Conservation (phyloP, 1,140 invertebrate species). For the Glomeris maerens region DNA sequence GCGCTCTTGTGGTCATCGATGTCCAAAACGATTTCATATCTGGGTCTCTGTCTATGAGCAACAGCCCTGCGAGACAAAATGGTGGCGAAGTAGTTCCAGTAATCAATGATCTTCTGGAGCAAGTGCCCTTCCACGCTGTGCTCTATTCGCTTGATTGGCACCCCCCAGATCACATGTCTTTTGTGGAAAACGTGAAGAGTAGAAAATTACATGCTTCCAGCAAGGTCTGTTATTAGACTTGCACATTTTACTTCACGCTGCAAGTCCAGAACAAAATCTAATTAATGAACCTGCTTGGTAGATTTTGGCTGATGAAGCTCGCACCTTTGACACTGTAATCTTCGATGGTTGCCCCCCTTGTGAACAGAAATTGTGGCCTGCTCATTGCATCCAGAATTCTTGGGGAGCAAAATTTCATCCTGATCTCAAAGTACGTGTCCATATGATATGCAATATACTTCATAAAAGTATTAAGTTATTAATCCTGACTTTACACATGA, state of each 20-base stretch:
- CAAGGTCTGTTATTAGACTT: conserved; percentile 22
- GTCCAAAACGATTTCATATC: conserved; percentile 97
- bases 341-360: conserved; percentile 71
- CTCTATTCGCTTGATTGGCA: conserved; percentile 97
- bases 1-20: conserved; percentile 86
- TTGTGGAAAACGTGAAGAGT: conserved; percentile 73
- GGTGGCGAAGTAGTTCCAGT: conserved; percentile 72
- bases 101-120: conserved; percentile 76
- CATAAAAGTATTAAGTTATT: not conserved
- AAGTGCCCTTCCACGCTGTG: conserved; percentile 74
- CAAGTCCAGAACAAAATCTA: not conserved
- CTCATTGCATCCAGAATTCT: conserved; percentile 85
- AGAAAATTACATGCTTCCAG: conserved; percentile 51
- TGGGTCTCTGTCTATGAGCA: conserved; percentile 80
- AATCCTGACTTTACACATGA: too few species aligned
- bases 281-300: conserved; percentile 14
- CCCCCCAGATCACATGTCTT: conserved; percentile 89
- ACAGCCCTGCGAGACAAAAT: conserved; percentile 83
- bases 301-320: conserved; percentile 48
- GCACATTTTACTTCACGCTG: not conserved
- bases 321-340: conserved; percentile 75
- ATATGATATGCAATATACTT: not conserved
- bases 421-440: conserved; percentile 56
- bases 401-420: conserved; percentile 88
- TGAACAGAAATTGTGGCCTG: conserved; percentile 81